Conservation (phyloP, 2,888 invertebrate genomes). For the Phengaris alcon region DNA sequence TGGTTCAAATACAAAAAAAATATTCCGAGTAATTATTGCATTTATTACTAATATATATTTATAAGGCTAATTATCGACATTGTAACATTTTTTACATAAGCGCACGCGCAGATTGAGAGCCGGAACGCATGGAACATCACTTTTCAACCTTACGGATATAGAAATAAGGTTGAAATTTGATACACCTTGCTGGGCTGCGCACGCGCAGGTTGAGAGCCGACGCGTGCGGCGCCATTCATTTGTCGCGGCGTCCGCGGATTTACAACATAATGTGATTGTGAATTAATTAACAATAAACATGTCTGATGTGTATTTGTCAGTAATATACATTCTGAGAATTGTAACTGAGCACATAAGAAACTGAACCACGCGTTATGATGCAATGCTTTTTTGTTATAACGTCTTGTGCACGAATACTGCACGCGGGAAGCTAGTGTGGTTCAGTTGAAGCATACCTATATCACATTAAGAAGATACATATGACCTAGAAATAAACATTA, state of each 20-base stretch:
- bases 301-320: conserved; percentile 11
- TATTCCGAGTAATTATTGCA: background rate
- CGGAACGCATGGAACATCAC: too few relatives aligned
- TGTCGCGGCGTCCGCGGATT: conserved; percentile 21
- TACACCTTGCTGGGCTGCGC: background rate
- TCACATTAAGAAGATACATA: too few relatives aligned
- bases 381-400: too few relatives aligned
- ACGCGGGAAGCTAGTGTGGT: too few relatives aligned
- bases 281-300: conserved; percentile 17
- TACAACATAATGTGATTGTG: conserved; percentile 20
- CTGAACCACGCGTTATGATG: background rate
- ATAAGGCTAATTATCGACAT: conserved; percentile 13
- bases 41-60: conserved; percentile 11
- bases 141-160: background rate
- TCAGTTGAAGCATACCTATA: too few relatives aligned
- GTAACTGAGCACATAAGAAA: background rate
- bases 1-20: background rate
- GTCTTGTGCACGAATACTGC: too few relatives aligned
- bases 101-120: background rate
- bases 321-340: conserved; percentile 1
- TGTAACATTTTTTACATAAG: conserved; percentile 19
- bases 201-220: background rate
- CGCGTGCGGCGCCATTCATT: conserved; percentile 25
- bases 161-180: background rate
- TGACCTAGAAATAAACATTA: too few relatives aligned